A percentile compares a stretch with the other conserved stretches of the same genome.
Conservation (phyloP, 2,888 invertebrate species). For the Leptopterna dolabrata region DNA sequence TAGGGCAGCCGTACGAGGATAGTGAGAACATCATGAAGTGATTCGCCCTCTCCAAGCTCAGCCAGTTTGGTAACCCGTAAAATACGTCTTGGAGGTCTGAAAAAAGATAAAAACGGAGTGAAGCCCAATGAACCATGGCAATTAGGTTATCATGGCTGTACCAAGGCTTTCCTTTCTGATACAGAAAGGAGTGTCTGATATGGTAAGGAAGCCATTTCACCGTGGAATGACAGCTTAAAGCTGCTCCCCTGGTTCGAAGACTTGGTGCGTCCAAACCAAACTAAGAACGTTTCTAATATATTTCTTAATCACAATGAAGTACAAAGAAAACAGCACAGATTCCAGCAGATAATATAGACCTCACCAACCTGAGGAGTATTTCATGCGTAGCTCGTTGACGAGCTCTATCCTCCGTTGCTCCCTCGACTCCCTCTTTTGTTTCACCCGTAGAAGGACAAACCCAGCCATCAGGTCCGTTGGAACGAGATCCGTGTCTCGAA, state of each 20-base stretch:
- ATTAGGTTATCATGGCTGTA: no score
- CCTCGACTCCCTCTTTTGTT: slow-evolving; percentile 79
- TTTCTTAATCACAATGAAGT: background rate
- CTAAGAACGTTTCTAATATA: background rate
- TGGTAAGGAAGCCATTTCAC: no score
- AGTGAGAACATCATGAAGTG: slow-evolving; percentile 85
- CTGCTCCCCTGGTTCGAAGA: no score
- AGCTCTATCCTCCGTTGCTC: slow-evolving; percentile 77
- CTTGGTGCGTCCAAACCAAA: no score
- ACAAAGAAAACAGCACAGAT: no score
- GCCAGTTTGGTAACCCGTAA: slow-evolving; percentile 79
- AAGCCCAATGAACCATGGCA: no score
- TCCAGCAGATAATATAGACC: no score
- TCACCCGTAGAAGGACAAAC: slow-evolving; percentile 82
- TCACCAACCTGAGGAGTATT: slow-evolving; percentile 72
- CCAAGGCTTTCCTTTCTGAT: no score
- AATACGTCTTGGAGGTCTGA: slow-evolving; percentile 72
- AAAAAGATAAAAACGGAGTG: slow-evolving; percentile 62
- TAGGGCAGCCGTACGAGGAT: slow-evolving; percentile 90
- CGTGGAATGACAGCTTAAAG: no score
- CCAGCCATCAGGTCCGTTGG: slow-evolving; percentile 91
- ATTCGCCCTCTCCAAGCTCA: slow-evolving; percentile 80
- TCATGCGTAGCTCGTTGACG: slow-evolving; percentile 75
- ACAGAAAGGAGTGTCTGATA: no score
- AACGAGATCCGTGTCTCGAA: slow-evolving; percentile 87